Base-by-base conservation (phyloP, 2,888 invertebrate species). In the Drosophila lacicola region DNA sequence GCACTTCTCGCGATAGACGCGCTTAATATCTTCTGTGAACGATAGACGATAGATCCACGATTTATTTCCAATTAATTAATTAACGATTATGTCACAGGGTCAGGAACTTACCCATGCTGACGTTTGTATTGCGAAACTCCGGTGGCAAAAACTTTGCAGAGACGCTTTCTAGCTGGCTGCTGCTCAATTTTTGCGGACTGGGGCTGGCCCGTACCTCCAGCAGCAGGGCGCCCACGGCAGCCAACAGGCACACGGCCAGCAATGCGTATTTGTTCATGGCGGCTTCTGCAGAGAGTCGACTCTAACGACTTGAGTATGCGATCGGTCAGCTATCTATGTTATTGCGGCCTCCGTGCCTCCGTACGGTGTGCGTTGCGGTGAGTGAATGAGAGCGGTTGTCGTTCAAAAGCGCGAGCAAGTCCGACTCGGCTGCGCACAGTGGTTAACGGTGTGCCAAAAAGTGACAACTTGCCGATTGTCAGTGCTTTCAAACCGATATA, bases 1-100 rank as follows among this genome's bases (percentile, higher is more conserved):
- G 85, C 96, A 96, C 91, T 95, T 96, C 51, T 95, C 94, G 79
- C 93, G 94, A n/a, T 96, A 92, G 2, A 93, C 88, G 29, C 94
- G 93, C 63, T 94, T 92, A 0, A 94, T 92, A 56, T 95, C 93
- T 25, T 94, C 94, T 91, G 49, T 4, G 2, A 10, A 11, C 1
- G 1, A 11, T 13, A 1, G 0, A 34, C 21, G 11, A 17, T 17
- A 17, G 17, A 11, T 19, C n/a, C 25, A 29, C 29, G 8, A 8
- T 8, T 29, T 1, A 8, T 29, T 29, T 29, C 29, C 29, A 8
- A 8, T 29, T 2, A 29, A 29, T 29, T 29, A n/a, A n/a, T n/a
- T n/a, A n/a, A 29, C 29, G 33, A 25, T 62, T 70, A 61, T 45
- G 49, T 51, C 64, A 56, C 50, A 6, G 37, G 9, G 13, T 14